Evolutionary conservation across 2,888 invertebrate species (phyloP).

Genomic region (Zootermopsis nevadensis): DNA sequence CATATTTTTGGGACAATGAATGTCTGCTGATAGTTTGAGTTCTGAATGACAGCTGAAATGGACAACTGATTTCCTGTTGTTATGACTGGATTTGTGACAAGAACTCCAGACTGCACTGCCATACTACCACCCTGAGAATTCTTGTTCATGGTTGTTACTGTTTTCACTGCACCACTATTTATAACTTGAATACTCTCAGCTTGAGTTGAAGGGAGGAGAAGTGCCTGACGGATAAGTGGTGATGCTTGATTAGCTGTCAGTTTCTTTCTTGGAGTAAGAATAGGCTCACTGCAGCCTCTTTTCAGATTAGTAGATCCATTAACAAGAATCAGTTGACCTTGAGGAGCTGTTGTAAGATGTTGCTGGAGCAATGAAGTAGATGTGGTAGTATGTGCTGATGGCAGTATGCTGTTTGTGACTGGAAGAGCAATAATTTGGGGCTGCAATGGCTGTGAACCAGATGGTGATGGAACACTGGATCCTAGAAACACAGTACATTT

Average conservation of each 20-base stretch:
- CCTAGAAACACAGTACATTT: neutral
- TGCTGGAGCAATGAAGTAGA: neutral
- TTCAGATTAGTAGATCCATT: neutral
- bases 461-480: neutral
- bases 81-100: constrained; percentile 13
- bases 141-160: neutral
- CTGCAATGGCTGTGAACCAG: neutral
- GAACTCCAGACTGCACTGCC: constrained; percentile 14
- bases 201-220: constrained; percentile 5
- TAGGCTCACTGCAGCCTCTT: neutral
- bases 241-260: neutral
- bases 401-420: neutral
- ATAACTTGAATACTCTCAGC: neutral
- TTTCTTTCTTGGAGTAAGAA: constrained; percentile 7
- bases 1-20: constrained; percentile 20
- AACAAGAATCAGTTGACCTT: constrained; percentile 24
- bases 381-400: constrained; percentile 17
- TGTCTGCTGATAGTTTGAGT: constrained; percentile 13
- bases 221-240: constrained; percentile 2
- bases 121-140: neutral
- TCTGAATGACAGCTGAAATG: constrained; percentile 19
- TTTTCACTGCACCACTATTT: neutral
- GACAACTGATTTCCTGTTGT: neutral
- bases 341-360: neutral
- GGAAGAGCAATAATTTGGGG: neutral